These are phyloP conservation scores for Mus pahari DNA, from an alignment of 2,113 vertebrate species.

Conservation along the genomic window DNA sequence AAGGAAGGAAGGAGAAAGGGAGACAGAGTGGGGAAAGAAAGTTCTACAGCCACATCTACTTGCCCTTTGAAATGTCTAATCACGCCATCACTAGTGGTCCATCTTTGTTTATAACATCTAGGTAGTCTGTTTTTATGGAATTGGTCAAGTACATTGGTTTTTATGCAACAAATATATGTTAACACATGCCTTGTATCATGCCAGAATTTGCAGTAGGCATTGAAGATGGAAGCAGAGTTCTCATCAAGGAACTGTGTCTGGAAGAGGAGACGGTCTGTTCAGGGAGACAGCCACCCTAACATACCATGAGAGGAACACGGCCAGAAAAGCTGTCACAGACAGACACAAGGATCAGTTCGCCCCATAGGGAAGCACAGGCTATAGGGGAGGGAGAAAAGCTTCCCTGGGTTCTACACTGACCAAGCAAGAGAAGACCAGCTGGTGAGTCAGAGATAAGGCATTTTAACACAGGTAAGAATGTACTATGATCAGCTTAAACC, in stretches of 20 bases:
- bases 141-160: conserved; percentile 31
- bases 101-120: conserved; percentile 1
- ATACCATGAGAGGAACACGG: background rate
- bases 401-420: background rate
- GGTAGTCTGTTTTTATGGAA: background rate
- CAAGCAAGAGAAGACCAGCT: background rate
- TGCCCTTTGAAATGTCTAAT: conserved; percentile 29
- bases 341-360: background rate
- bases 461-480: background rate
- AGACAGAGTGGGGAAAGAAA: background rate
- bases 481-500: background rate
- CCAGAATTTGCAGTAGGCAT: background rate
- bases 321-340: background rate
- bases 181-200: background rate
- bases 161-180: background rate
- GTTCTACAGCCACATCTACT: background rate
- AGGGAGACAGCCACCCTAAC: background rate
- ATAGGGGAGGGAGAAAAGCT: background rate
- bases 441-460: background rate
- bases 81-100: background rate
- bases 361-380: background rate
- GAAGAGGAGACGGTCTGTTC: background rate
- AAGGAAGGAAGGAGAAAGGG: no score
- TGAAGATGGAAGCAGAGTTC: background rate
- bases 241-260: background rate